Percentiles rank a stretch among this genome's conserved stretches.
Conservation (phyloP, 2,797 vertebrate genomes). For the Menidia menidia region DNA sequence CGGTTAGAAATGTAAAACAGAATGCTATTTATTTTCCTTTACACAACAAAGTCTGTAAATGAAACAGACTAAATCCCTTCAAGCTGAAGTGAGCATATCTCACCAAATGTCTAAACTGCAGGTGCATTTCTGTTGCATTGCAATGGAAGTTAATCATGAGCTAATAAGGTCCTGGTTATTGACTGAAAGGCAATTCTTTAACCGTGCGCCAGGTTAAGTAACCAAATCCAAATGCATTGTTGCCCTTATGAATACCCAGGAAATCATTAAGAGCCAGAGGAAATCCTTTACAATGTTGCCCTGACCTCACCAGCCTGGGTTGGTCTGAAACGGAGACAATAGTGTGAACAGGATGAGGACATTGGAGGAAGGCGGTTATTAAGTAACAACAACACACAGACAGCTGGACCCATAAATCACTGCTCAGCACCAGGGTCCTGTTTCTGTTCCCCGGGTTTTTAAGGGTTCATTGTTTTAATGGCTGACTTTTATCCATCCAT, state of each 20-base stretch:
- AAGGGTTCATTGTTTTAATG: constrained; percentile 18
- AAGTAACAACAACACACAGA: constrained; percentile 52
- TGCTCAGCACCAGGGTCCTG: constrained; percentile 4
- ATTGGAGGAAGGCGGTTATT: constrained; percentile 56
- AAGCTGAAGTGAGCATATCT: constrained; percentile 10
- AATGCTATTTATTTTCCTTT: not conserved
- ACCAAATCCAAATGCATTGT: constrained; percentile 76
- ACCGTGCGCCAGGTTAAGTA: constrained; percentile 73
- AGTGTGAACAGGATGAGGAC: constrained; percentile 80
- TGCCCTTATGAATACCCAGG: constrained; percentile 81
- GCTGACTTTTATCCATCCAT: not conserved
- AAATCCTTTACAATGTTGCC: constrained; percentile 83
- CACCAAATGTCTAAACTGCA: constrained; percentile 31
- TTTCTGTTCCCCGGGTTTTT: constrained; percentile 24
- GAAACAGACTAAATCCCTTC: not conserved
- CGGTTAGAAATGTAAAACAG: not conserved
- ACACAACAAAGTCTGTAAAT: constrained; percentile 4
- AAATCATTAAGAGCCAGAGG: constrained; percentile 83
- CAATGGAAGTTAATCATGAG: constrained; percentile 54
- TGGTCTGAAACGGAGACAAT: constrained; percentile 78
- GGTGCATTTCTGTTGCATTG: constrained; percentile 40
- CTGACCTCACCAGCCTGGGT: constrained; percentile 77
- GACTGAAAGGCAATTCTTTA: constrained; percentile 61
- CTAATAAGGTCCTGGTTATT: constrained; percentile 63
- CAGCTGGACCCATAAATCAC: constrained; percentile 64